Conservation (phyloP, 1,140 invertebrate species). For the Bombus confusus region DNA sequence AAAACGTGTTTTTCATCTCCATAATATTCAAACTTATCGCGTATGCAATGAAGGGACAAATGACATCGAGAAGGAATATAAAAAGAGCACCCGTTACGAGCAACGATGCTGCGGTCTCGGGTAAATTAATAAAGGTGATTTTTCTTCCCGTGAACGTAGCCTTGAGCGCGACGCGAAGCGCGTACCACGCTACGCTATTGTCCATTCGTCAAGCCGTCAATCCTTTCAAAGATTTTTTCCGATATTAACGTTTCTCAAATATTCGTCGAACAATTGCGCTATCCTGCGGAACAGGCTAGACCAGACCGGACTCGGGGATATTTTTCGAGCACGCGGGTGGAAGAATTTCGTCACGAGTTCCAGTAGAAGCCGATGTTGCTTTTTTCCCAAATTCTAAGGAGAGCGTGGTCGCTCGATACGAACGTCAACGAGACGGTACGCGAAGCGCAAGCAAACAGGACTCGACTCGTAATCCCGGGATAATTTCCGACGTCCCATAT, state of each 20-base stretch:
- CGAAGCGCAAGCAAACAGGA: not conserved
- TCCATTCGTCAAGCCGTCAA: not conserved
- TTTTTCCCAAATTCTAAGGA: too few species aligned
- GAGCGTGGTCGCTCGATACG: too few species aligned
- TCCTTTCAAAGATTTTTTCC: not conserved
- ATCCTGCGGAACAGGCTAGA: fast-evolving
- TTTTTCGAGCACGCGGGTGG: too few species aligned
- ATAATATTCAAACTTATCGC: not conserved
- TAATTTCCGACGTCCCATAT: slow-evolving; percentile 61
- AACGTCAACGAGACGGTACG: too few species aligned
- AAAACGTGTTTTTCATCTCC: not conserved
- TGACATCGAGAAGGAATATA: not conserved
- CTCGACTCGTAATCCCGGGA: slow-evolving; percentile 37
- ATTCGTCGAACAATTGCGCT: not conserved
- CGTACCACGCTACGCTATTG: not conserved
- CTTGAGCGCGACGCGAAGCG: not conserved
- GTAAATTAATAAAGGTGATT: not conserved
- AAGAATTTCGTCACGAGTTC: too few species aligned
- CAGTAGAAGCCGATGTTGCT: too few species aligned
- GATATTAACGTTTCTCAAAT: not conserved
- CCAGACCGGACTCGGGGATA: too few species aligned
- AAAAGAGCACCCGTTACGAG: not conserved
- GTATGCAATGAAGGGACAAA: not conserved
- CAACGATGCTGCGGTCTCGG: not conserved
- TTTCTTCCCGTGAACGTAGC: not conserved